These are phyloP conservation scores for Agriopis marginaria DNA, from an alignment of 2,888 invertebrate species.

Conservation along the genomic window DNA sequence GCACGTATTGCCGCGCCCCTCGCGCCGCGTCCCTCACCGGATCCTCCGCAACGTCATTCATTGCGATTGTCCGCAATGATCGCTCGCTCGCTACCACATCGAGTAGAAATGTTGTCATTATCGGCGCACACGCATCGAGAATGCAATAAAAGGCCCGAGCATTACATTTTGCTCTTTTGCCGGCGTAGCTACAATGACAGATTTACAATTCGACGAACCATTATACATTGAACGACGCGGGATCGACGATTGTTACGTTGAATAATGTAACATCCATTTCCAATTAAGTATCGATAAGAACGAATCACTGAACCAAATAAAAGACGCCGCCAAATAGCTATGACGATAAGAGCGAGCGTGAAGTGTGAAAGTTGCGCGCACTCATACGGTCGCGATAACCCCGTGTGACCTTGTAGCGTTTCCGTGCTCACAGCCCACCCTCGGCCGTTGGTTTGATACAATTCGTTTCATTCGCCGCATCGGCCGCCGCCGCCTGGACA, in stretches of 20 bases:
- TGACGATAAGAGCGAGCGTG: constrained; percentile 53
- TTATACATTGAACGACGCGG: constrained; percentile 43
- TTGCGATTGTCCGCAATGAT: constrained; percentile 82
- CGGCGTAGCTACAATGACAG: constrained; percentile 58
- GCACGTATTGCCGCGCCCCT: constrained; percentile 65
- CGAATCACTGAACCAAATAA: constrained; percentile 50
- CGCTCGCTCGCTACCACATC: constrained; percentile 78
- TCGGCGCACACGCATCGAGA: constrained; percentile 75
- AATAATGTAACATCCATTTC: constrained; percentile 54
- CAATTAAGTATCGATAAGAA: constrained; percentile 48
- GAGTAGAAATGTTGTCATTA: constrained; percentile 84
- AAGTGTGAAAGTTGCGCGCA: constrained; percentile 69
- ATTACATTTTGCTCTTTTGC: constrained; percentile 62
- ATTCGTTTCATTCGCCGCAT: constrained; percentile 19
- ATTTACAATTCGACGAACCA: constrained; percentile 60
- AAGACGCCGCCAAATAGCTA: constrained; percentile 56
- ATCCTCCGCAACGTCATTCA: constrained; percentile 80
- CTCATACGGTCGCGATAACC: constrained; percentile 69
- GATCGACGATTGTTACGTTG: constrained; percentile 52
- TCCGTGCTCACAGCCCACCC: constrained; percentile 56
- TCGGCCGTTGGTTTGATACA: constrained; percentile 35
- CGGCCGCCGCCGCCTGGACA: constrained; percentile 14
- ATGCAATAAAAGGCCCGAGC: constrained; percentile 73
- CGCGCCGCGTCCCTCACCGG: constrained; percentile 50
- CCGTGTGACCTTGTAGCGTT: constrained; percentile 68